Evolutionary conservation across 2,797 vertebrate species (phyloP), one percentile per base, ranked within the genome.

Genomic region (Sciaenops ocellatus): DNA sequence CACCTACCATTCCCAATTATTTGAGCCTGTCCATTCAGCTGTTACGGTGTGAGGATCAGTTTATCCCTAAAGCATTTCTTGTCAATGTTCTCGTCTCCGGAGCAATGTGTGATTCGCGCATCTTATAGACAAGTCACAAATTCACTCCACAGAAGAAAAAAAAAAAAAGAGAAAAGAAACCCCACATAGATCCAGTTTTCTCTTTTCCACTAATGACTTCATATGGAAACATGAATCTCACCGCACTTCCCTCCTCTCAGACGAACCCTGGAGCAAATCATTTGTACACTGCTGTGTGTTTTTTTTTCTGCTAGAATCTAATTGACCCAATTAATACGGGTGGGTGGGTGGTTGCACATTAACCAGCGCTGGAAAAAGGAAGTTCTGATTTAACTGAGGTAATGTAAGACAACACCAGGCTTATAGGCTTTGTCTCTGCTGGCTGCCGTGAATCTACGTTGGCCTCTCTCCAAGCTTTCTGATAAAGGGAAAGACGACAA

Each of bases 321-420:
- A 93, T 82, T 94, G 86, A 92, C 85, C 86, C 85, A 91, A 90
- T 94, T 93, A 92, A 90, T 76, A 78, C 87, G 51, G 74, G 69
- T 78, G 75, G 76, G 42, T 78, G 80, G 78, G 62, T 74, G 72
- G 42, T 10, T 85, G 52, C 24, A 69, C 75, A 76, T 73, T 82
- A 84, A 85, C 24, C 56, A 17, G 62, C 15, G 20, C 76, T 73
- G 78, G 60, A 79, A 80, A 83, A 84, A 78, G 59, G 85, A 90
- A 90, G 78, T 66, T 80, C 68, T 79, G 83, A 89, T 90, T 87
- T 77, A 76, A 80, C 81, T 22, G 73, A 77, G 79, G 83, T 66
- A 84, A 66, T 85, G 90, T 88, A 92, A 90, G 80, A 84, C 79
- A 85, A 88, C 89, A 86, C 82, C 78, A 22, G 87, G 82, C 77